Percentiles rank a stretch among this genome's conserved stretches.
Conservation (phyloP, 2,113 vertebrate species). For the Baryphthengus martii region DNA sequence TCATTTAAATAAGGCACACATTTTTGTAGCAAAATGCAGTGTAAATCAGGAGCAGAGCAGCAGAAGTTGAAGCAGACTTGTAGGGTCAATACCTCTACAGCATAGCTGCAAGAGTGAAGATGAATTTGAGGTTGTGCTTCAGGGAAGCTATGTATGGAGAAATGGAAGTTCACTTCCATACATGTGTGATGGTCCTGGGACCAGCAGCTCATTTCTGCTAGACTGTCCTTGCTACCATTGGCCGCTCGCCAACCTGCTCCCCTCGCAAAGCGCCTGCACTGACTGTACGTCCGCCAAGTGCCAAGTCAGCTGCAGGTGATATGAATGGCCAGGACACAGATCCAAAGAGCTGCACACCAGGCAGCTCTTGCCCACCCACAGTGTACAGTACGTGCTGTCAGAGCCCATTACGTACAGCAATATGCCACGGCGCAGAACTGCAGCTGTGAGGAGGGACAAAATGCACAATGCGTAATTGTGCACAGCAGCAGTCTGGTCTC, state of each 20-base stretch:
- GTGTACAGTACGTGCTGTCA: not conserved
- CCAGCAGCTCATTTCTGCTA: not conserved
- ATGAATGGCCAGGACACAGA: not conserved
- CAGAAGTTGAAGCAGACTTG: not conserved
- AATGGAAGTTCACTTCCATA: not conserved
- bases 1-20: not conserved
- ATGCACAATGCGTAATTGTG: not conserved
- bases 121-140: not conserved
- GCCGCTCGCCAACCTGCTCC: not conserved
- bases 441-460: not conserved
- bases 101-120: not conserved
- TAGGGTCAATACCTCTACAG: not conserved
- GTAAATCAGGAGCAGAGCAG: not conserved
- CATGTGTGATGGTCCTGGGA: not conserved
- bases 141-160: not conserved
- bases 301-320: constrained; percentile 1
- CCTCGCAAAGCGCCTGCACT: not conserved
- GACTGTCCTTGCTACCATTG: not conserved
- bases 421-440: not conserved
- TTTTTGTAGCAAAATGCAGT: not conserved
- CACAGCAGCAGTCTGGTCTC: not conserved
- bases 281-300: not conserved
- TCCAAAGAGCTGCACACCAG: not conserved
- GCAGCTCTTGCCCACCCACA: not conserved
- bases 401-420: not conserved